Base-by-base conservation (phyloP, 1,140 invertebrate genomes). In the Leptopilina clavipes region DNA sequence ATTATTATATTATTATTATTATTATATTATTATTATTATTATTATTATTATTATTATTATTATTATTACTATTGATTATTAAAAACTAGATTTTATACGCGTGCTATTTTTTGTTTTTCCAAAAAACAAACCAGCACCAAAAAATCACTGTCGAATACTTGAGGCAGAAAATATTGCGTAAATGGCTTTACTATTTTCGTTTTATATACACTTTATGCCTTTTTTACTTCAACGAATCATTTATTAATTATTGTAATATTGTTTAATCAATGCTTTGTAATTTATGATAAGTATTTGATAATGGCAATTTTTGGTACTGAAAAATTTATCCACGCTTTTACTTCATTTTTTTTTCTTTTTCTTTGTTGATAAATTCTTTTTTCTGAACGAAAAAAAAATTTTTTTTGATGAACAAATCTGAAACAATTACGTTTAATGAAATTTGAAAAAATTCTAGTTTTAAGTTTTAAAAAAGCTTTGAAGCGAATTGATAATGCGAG, bases 171-270 rank as follows among this genome's bases (percentile, higher is more conserved):
- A 65, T 31, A 8, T 9, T 11, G 12, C 25, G 59, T 11, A 59
- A 59, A 59, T 59, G 54, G 54, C 54, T 56, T 56, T 18, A 22
- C 54, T 19, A 56, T 56, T 56, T 56, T n/a, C 54, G 9, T 56
- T 56, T 56, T 56, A 22, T 56, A 56, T 19, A 22, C 12, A 31
- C 25, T 31, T 31, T 31, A 59, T 14, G 56, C 56, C 19, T 65
- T 65, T 65, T 71, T 17, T 71, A 71, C 40, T 71, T 43, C 70
- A 71, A 71, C 17, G 70, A 43, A 71, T 19, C 43, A 44, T 71
- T 43, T 43, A 12, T 43, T n/a, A n/a, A n/a, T n/a, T 44, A 71
- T 43, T 31, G 6, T 71, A 71, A 71, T 71, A 25, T 70, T 22
- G 22, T 31, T 25, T 31, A 31, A 70, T 40, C 22, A 37, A 71